phyloP scores from a whole-genome alignment of 2,113 vertebrate genomes.

The Steatornis caripensis region DNA sequence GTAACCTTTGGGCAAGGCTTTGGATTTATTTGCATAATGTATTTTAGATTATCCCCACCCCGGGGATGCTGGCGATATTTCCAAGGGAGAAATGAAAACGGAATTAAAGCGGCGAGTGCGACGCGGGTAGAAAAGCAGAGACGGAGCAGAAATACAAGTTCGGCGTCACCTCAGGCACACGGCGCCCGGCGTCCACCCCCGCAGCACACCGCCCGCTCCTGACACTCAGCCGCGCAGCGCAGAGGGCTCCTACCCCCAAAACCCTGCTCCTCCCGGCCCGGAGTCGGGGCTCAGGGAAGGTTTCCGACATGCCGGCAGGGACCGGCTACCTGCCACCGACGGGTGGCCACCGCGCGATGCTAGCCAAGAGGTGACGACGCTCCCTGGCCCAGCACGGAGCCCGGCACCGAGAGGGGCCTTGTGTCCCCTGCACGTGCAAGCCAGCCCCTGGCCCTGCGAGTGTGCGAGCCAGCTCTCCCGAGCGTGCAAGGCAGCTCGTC shows the following conservation, averaged over 20 bases:
- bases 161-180: not conserved
- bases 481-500: not conserved
- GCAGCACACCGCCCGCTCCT: not conserved
- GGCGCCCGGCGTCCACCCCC: not conserved
- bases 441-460: not conserved
- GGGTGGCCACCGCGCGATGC: not conserved
- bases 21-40: constrained; percentile 9
- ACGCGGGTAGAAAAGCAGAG: not conserved
- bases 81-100: not conserved
- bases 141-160: not conserved
- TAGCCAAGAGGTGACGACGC: accelerated
- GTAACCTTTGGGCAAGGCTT: not conserved
- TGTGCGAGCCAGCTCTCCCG: too few relatives aligned
- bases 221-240: not conserved
- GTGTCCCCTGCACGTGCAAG: too few relatives aligned
- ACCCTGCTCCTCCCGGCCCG: too few relatives aligned
- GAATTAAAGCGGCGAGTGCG: not conserved
- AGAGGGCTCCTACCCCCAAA: too few relatives aligned
- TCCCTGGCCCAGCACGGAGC: not conserved
- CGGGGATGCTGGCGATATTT: not conserved
- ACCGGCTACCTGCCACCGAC: accelerated
- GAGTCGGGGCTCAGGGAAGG: not conserved
- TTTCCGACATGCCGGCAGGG: accelerated
- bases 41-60: not conserved
- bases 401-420: not conserved